A percentile compares a stretch with the other conserved stretches of the same genome.
Conservation (phyloP, 1,140 invertebrate genomes). For the Trachelipus rathkii region DNA sequence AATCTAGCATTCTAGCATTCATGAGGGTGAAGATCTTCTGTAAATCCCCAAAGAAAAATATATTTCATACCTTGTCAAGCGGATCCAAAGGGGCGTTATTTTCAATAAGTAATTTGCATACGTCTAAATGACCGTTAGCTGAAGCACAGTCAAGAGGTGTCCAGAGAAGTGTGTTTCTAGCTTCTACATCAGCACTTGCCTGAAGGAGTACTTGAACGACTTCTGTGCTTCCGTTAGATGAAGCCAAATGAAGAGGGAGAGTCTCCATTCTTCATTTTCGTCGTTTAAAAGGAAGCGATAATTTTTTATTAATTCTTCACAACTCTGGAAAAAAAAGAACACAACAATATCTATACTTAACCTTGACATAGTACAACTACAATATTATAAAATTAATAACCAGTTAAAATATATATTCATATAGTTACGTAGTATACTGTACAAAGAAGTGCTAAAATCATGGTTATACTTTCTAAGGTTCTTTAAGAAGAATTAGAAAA, state of each 20-base stretch:
- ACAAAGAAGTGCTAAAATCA: too few relatives aligned
- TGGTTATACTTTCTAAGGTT: too few relatives aligned
- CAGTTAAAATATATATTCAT: too few relatives aligned
- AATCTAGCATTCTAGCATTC: too few relatives aligned
- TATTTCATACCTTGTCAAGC: constrained; percentile 40
- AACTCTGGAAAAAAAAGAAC: constrained; percentile 44
- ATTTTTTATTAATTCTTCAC: constrained; percentile 50
- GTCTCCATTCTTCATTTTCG: constrained; percentile 50
- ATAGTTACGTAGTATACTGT: too few relatives aligned
- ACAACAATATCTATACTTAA: too few relatives aligned
- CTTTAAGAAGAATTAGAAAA: too few relatives aligned
- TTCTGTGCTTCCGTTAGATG: constrained; percentile 49
- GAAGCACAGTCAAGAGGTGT: constrained; percentile 57
- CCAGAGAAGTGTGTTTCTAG: constrained; percentile 54
- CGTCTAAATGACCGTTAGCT: constrained; percentile 52
- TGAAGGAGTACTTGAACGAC: constrained; percentile 50
- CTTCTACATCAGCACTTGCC: constrained; percentile 53
- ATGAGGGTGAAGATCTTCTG: too few relatives aligned
- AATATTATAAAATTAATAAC: too few relatives aligned
- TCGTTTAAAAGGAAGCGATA: constrained; percentile 52
- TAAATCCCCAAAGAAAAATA: not conserved
- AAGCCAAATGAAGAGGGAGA: constrained; percentile 54
- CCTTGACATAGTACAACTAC: too few relatives aligned
- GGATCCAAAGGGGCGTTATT: constrained; percentile 45
- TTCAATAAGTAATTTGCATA: constrained; percentile 52